These are phyloP conservation scores for human (Homo sapiens) DNA, from an alignment of 2,113 vertebrate genomes.

Conservation along the genomic window DNA sequence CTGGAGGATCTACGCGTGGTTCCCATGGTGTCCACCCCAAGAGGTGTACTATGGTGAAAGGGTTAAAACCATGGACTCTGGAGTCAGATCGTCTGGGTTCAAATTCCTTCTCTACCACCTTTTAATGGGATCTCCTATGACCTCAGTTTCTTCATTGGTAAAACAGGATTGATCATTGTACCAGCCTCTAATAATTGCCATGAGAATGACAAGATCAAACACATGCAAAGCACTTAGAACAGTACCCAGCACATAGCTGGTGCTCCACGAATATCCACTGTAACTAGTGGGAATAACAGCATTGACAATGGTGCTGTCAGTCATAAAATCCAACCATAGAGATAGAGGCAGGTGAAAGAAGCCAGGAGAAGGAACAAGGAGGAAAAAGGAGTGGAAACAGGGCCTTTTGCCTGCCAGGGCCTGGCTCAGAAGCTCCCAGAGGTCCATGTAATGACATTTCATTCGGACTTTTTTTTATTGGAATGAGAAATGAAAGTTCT, in stretches of 20 bases:
- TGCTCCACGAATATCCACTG: rapidly evolving
- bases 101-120: not conserved
- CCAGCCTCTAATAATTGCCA: not conserved
- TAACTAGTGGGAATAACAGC: not conserved
- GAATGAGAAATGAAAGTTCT: conserved; percentile 68
- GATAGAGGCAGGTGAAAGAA: not conserved
- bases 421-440: not conserved
- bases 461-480: not conserved
- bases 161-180: not conserved
- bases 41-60: not conserved
- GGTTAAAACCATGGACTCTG: not conserved
- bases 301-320: not conserved
- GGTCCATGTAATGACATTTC: not conserved
- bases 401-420: not conserved
- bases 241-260: rapidly evolving
- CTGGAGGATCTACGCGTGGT: not conserved
- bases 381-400: not conserved
- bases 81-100: not conserved
- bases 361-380: not conserved
- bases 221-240: not conserved
- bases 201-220: not conserved
- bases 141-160: not conserved
- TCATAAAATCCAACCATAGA: not conserved
- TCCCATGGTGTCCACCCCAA: not conserved
- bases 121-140: not conserved